Conservation (phyloP, 2,113 vertebrate species). For the Empidonax traillii region DNA sequence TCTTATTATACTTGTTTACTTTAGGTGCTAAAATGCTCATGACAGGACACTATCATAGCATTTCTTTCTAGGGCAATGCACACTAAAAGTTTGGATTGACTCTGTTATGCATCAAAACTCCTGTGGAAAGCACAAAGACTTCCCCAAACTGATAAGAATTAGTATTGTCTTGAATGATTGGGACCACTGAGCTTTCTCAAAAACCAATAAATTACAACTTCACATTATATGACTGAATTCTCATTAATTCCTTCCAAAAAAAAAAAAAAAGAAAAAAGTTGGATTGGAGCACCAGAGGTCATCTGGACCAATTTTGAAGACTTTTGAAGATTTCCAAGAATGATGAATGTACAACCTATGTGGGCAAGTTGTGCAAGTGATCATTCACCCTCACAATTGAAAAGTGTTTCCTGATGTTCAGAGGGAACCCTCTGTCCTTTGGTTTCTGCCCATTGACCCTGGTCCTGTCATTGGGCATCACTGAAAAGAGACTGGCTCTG, state of each 20-base stretch:
- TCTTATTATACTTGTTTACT: background rate
- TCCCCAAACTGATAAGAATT: background rate
- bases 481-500: background rate
- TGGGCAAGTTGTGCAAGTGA: background rate
- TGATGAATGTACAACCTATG: background rate
- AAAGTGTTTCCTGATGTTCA: background rate
- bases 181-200: background rate
- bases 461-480: background rate
- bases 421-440: background rate
- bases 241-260: background rate
- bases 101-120: background rate
- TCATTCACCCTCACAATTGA: background rate
- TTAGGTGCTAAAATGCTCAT: background rate
- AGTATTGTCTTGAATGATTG: background rate
- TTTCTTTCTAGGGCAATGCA: background rate
- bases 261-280: background rate
- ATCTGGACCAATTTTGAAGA: accelerated
- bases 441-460: background rate
- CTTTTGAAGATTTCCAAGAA: background rate
- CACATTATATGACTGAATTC: background rate
- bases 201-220: background rate
- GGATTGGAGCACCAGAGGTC: background rate
- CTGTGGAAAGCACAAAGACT: background rate
- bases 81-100: background rate
- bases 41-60: background rate